Evolutionary conservation across 2,797 vertebrate genomes (phyloP), one percentile per base, ranked within the genome.

Genomic region (Diplodus sargus): DNA sequence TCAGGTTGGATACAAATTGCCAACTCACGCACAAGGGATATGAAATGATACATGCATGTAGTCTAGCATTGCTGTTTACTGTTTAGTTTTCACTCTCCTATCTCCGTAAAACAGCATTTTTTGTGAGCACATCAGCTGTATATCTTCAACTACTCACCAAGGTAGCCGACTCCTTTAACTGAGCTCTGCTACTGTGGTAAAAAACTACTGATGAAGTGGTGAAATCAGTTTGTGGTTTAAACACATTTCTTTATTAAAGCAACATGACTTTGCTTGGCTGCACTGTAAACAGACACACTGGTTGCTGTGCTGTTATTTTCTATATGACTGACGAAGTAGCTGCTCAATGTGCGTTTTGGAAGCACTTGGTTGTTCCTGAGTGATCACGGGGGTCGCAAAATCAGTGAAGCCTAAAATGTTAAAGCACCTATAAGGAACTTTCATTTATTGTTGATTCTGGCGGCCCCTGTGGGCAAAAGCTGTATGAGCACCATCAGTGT

Each of bases 201-300:
- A 25, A 62, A 20, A 48, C 15, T 30, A 64, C 23, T 11, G 6
- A 11, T 20, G 6, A 15, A 52, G 8, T 11, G 14, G 30, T 51
- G 25, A 63, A 25, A 10, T 47, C 11, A 28, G 13, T 3, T 6
- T 11, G 5, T 49, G 17, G 10, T 9, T 28, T 13, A 18, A 5
- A 60, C 0, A 1, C 12, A 2, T 47, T 5, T 56, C 12, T n/a
- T 45, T 7, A 14, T 70, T 4, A 28, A 62, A 45, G 20, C 5
- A 30, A 13, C 4, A 3, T 34, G 30, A 43, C 8, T 25, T 45
- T 65, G 47, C 52, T 76, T 68, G 65, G 39, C 73, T 76, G 8
- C 18, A 59, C 30, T 66, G n/a, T 61, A 23, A 48, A 47, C 39
- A 30, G 25, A 48, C n/a, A 23, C 20, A 52, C 10, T 16, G 23